Base-by-base conservation (phyloP, 2,888 invertebrate genomes). In the Malthinus seriepunctatus region DNA sequence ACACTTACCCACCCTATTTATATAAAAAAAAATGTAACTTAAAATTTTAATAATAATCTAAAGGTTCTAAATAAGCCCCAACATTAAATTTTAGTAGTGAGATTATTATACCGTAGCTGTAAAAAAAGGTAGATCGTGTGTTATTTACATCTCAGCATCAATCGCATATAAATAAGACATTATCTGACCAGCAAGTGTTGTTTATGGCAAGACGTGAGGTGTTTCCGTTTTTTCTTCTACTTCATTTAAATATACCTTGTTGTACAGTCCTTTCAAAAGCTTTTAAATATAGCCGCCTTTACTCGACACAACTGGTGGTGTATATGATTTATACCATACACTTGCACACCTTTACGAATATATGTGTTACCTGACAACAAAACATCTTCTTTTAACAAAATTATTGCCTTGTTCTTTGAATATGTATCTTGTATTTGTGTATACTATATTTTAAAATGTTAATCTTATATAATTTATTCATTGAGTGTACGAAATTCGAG, bases 81-180 rank as follows among this genome's bases (percentile, higher is more conserved):
- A 23, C 23, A 23, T 23, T 23, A 23, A 23, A 23, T 23, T 23
- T 23, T 23, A 23, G 23, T 23, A 23, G 23, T 23, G 23, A 23
- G 23, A 23, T 23, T 39, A 37, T 2, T 37, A 7, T 38, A 39
- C 15, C 14, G 39, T 3, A 8, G 39, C 14, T 5, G 14, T 15
- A 65, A 63, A 61, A 63, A 63, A 54, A 60, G 56, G 59, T 52
- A 44, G 63, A 45, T 38, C 59, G 49, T 55, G 48, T 12, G 63
- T 66, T 64, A 66, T 67, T 69, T 67, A 66, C 67, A 63, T 64
- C 69, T 58, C 58, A 53, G 63, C 64, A 53, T 56, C 51, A 54
- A 62, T 62, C 63, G 64, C 73, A 73, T 74, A 75, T 75, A 76
- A 76, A 76, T 76, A 76, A 76, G 76, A 76, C 76, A 75, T 76